Conservation (phyloP, 2,888 invertebrate genomes). For the Halictus quadricinctus region DNA sequence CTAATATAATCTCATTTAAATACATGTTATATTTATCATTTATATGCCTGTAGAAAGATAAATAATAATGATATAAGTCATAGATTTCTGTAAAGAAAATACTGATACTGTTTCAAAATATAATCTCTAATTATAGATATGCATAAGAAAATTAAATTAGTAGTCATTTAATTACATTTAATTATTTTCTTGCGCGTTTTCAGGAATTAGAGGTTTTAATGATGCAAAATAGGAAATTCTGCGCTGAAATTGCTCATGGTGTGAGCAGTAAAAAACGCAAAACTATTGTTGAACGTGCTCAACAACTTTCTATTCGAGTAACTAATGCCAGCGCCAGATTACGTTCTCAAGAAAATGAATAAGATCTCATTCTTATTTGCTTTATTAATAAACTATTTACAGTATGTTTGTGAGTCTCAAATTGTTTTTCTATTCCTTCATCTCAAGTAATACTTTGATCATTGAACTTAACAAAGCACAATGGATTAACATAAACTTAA, state of each 20-base stretch:
- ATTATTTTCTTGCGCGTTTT: conserved; percentile 65
- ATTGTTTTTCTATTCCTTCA: conserved; percentile 7
- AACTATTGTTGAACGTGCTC: conserved; percentile 97
- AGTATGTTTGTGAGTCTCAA: conserved; percentile 19
- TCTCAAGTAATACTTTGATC: conserved; percentile 12
- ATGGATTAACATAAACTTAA: not conserved
- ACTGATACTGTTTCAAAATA: not conserved
- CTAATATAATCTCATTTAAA: too few species aligned
- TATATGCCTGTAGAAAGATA: not conserved
- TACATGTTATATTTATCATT: too few species aligned
- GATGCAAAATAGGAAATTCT: conserved; percentile 99
- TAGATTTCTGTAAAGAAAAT: not conserved
- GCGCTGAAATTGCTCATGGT: conserved; percentile 98
- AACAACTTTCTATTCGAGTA: conserved; percentile 96
- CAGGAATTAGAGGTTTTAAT: conserved; percentile 98
- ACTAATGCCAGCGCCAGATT: conserved; percentile 98
- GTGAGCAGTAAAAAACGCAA: conserved; percentile 99
- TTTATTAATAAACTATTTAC: conserved; percentile 67
- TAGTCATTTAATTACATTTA: not conserved
- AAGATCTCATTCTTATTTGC: conserved; percentile 82
- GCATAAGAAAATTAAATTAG: too few species aligned
- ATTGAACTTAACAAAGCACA: not conserved
- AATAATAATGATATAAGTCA: not conserved
- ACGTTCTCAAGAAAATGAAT: conserved; percentile 99
- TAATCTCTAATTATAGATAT: not conserved